A percentile compares a stretch with the other conserved stretches of the same genome.
Conservation (phyloP, 2,113 vertebrate species). For the Pantherophis guttatus region DNA sequence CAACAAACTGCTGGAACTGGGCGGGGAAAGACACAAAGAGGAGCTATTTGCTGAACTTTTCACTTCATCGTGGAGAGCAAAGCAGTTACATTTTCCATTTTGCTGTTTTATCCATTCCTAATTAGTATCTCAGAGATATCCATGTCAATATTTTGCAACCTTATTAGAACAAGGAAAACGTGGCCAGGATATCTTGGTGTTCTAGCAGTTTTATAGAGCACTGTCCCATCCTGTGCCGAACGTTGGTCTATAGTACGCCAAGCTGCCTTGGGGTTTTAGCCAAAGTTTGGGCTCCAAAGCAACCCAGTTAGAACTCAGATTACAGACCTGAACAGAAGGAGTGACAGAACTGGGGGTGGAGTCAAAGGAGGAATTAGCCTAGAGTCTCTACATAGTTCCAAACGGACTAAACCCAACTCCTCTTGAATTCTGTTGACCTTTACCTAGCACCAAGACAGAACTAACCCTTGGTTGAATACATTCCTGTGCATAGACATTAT, state of each 20-base stretch:
- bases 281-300: background rate
- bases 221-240: background rate
- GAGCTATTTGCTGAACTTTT: conserved; percentile 49
- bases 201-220: conserved; percentile 22
- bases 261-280: background rate
- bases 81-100: conserved; percentile 42
- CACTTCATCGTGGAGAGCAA: conserved; percentile 43
- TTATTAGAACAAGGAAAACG: background rate
- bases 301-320: background rate
- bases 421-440: too few relatives aligned
- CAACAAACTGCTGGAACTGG: conserved; percentile 27
- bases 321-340: background rate
- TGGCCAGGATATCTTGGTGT: conserved; percentile 27
- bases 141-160: background rate
- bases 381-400: too few relatives aligned
- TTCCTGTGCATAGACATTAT: too few relatives aligned
- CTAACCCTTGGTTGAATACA: too few relatives aligned
- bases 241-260: background rate
- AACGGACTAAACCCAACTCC: too few relatives aligned
- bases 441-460: too few relatives aligned
- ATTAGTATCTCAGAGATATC: conserved; percentile 56
- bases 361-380: too few relatives aligned
- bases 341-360: too few relatives aligned
- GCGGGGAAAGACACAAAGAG: background rate
- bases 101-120: conserved; percentile 57